Base-by-base conservation (phyloP, 1,140 invertebrate species). In the Harlomillsia oculata region DNA sequence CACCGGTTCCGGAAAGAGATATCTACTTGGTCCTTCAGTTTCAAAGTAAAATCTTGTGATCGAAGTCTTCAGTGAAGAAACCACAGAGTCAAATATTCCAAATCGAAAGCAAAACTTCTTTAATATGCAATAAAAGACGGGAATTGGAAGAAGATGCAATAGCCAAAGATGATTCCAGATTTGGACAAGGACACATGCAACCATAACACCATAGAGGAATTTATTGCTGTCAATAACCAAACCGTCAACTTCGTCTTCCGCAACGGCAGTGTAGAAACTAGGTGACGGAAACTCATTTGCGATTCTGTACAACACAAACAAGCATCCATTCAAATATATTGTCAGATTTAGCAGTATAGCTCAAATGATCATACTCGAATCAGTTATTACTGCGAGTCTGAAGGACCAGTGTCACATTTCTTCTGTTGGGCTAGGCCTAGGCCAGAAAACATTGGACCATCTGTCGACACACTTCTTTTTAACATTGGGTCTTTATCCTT, bases 141-240 rank as follows among this genome's bases (percentile, higher is more conserved):
- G 82, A 50, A 87, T 65, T 5, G 80, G 74, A 3, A 87, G 63
- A 3, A 87, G 70, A 25, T 79, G 75, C 23, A 85, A 67, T n/a
- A 87, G 69, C 77, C 82, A 83, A 53, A 81, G 72, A 61, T 85
- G 78, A 59, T 80, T 78, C 78, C 82, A 87, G 14, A 86, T 70
- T 53, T 83, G 72, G 67, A 86, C 82, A 9, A 82, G 72, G 5
- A 79, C 68, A 66, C 85, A 84, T 1, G 79, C 78, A 71, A 81
- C 84, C 28, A 83, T 59, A 16, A 85, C 73, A 20, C 77, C 77
- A 60, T 81, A 80, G 60, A 87, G 76, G 58, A 82, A 85, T 45
- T 73, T 74, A 62, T 80, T 77, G 26, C 78, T 79, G 55, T 74
- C 64, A 39, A 75, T 56, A 37, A 62, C 51, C 37, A 66, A 53